Evolutionary conservation across 2,888 invertebrate genomes (phyloP), one percentile per base, ranked within the genome.

Genomic region (Rhingia rostrata): DNA sequence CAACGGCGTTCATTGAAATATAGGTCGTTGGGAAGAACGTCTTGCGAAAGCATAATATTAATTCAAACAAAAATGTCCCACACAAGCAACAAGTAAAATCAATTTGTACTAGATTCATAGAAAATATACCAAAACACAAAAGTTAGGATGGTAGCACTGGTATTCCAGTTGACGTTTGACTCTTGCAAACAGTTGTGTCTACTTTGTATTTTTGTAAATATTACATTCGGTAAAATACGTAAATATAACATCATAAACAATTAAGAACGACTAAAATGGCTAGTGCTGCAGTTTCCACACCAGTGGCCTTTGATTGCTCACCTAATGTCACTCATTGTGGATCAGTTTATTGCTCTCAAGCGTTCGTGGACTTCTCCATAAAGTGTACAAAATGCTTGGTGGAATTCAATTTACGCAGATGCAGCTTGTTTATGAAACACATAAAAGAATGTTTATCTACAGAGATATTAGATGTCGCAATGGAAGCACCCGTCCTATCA

Each of bases 401-500:
- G 37, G 51, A 53, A 22, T 72, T 72, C 7, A 51, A 61, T 30
- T 51, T 72, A 14, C 49, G 51, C 4, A 72, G 60, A 33, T 61
- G 14, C 41, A 61, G 51, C 33, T 41, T 72, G 5, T 72, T 61
- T 30, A 72, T 72, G 0, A 33, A 72, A 43, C 70, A 72, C 30
- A n/a, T 61, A 1, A 60, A 43, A 6, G 51, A 41, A 41, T 72
- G 70, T n/a, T 7, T 49, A 6, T 22, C 43, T 49, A 32, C 32
- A n/a, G 30, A 4, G 37, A 37, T 1, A 4, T 3, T 3, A 4
- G 33, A 53, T 33, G 1, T 22, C 7, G n/a, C 6, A 10, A n/a
- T 53, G 5, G 54, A 37, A 37, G 14, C 4, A 6, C 3, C 12
- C 4, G 0, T 10, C n/a, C 41, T 30, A 12, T 5, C 5, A 3